phyloP scores from a whole-genome alignment of 2,888 invertebrate genomes.

The Sympetrum striolatum region DNA sequence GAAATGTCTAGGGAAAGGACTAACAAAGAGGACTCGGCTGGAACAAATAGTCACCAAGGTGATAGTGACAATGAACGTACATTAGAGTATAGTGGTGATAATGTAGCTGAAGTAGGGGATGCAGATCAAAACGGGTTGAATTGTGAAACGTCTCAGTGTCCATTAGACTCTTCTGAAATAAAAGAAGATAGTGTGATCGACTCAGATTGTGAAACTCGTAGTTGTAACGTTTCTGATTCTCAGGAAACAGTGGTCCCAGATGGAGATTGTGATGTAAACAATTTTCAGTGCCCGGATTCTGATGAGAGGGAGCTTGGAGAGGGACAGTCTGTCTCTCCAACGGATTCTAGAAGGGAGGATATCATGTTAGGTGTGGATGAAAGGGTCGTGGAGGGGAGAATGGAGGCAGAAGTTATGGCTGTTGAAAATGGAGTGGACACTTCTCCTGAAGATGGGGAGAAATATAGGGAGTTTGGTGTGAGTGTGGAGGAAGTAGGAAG shows the following conservation, averaged over 20 bases:
- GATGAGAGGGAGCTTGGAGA: conserved; percentile 8
- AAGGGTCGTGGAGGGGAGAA: conserved; percentile 60
- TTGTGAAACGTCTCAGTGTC: background rate
- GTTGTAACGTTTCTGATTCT: background rate
- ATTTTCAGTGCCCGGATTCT: background rate
- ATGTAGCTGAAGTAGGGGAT: background rate
- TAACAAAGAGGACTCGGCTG: background rate
- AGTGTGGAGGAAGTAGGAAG: background rate
- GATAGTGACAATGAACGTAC: background rate
- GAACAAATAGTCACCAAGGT: background rate
- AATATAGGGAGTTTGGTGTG: background rate
- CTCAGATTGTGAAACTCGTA: background rate
- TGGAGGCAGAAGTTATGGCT: conserved; percentile 64
- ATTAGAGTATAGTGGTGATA: background rate
- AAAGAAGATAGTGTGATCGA: background rate
- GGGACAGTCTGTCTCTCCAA: background rate
- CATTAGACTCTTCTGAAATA: background rate
- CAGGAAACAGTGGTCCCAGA: background rate
- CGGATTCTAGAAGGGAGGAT: background rate
- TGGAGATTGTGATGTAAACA: background rate
- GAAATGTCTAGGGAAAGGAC: background rate
- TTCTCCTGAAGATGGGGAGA: background rate
- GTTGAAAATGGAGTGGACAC: background rate
- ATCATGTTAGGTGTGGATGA: background rate
- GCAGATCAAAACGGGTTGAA: background rate